Evolutionary conservation across 2,888 invertebrate genomes (phyloP).

Genomic region (Scaeva pyrastri): DNA sequence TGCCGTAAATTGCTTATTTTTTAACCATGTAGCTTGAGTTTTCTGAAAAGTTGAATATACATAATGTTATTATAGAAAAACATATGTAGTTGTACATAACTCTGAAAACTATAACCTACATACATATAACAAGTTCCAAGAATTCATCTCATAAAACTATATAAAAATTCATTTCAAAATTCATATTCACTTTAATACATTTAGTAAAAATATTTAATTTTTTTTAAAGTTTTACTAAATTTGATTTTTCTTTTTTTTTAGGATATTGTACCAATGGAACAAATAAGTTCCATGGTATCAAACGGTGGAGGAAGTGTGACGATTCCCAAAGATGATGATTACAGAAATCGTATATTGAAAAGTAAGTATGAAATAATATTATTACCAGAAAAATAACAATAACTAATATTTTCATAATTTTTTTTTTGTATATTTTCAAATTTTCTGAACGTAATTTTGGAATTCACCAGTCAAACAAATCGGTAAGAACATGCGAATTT

Average conservation of each 20-base stretch:
- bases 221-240: too few relatives aligned
- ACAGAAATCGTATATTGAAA: constrained; percentile 83
- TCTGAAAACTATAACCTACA: too few relatives aligned
- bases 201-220: too few relatives aligned
- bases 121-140: too few relatives aligned
- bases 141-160: too few relatives aligned
- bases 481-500: constrained; percentile 55
- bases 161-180: too few relatives aligned
- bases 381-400: background rate
- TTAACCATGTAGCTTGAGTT: too few relatives aligned
- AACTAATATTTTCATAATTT: background rate
- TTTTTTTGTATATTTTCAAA: background rate
- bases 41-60: too few relatives aligned
- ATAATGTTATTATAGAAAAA: too few relatives aligned
- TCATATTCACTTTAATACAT: too few relatives aligned
- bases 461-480: constrained; percentile 58
- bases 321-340: constrained; percentile 83
- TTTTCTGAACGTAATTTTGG: background rate
- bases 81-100: too few relatives aligned
- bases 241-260: constrained; percentile 75
- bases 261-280: constrained; percentile 84
- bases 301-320: constrained; percentile 82
- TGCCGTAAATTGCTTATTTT: too few relatives aligned
- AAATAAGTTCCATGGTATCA: constrained; percentile 83
- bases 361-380: constrained; percentile 78